Evolutionary conservation across 2,888 invertebrate genomes (phyloP).

Genomic region (Priocnemis perturbator): DNA sequence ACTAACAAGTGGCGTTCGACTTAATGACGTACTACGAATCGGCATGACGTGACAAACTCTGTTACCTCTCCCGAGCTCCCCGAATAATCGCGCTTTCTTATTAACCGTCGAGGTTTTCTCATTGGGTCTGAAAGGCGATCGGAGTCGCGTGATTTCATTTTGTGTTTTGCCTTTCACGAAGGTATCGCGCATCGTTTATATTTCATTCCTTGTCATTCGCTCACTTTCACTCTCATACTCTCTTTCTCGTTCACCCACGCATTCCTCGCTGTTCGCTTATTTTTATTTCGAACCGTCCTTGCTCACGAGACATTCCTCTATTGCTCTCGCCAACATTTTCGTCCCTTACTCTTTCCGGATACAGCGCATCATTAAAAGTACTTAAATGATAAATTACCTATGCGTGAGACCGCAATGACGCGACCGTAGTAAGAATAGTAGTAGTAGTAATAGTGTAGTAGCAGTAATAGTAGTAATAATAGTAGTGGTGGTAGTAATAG

Average conservation of each 20-base stretch:
- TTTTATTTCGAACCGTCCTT: neutral
- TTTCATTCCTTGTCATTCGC: too few relatives aligned
- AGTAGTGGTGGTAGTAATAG: constrained; percentile 64
- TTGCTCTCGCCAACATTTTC: constrained; percentile 1
- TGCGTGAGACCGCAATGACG: constrained; percentile 12
- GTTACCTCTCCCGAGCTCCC: too few relatives aligned
- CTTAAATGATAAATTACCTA: constrained; percentile 35
- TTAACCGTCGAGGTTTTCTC: too few relatives aligned
- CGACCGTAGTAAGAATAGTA: constrained; percentile 57
- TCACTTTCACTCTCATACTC: neutral
- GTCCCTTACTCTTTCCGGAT: neutral
- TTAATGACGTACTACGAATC: too few relatives aligned
- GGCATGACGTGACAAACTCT: too few relatives aligned
- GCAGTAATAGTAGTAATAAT: constrained; percentile 69
- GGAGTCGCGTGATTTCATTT: neutral
- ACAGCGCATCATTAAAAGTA: constrained; percentile 23
- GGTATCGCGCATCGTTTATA: too few relatives aligned
- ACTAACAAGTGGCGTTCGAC: too few relatives aligned
- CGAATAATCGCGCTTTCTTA: too few relatives aligned
- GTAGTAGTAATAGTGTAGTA: constrained; percentile 67
- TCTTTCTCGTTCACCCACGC: constrained; percentile 1
- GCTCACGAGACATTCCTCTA: neutral
- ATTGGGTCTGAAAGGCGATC: neutral
- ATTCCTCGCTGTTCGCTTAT: neutral
- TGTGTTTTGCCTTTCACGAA: neutral